Evolutionary conservation across 2,888 invertebrate species (phyloP).

Genomic region (Piscicola geometra): DNA sequence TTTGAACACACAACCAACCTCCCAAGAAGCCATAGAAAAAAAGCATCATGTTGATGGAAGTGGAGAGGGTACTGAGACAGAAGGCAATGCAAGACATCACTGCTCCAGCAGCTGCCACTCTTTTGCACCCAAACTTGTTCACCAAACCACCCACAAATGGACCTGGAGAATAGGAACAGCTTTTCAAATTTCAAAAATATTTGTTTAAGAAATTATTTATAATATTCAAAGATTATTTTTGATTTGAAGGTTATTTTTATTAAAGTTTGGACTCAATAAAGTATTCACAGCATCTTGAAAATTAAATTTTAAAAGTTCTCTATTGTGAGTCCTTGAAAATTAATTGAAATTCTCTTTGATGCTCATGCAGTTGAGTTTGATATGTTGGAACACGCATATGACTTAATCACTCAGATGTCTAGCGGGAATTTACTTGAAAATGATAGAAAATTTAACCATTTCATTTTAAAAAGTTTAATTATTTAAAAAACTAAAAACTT

Average conservation of each 20-base stretch:
- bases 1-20: conserved; percentile 62
- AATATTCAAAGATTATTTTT: too few species aligned
- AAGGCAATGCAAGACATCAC: conserved; percentile 69
- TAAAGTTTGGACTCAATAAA: too few species aligned
- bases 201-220: too few species aligned
- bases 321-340: too few species aligned
- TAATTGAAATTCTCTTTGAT: not conserved
- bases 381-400: not conserved
- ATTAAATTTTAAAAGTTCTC: too few species aligned
- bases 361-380: not conserved
- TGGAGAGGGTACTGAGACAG: conserved; percentile 70
- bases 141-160: conserved; percentile 89
- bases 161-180: too few species aligned
- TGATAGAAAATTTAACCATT: too few species aligned
- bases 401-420: not conserved
- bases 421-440: not conserved
- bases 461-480: not conserved
- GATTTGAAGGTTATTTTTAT: too few species aligned
- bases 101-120: conserved; percentile 78
- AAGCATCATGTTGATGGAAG: conserved; percentile 74
- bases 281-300: too few species aligned
- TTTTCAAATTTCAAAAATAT: too few species aligned
- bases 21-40: conserved; percentile 77
- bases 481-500: conserved; percentile 13
- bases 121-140: conserved; percentile 85